Percentiles rank a stretch among this genome's conserved stretches.
Evolutionary conservation across 2,888 invertebrate genomes (phyloP).

Genomic region (Disparrhopalites patrizii): DNA sequence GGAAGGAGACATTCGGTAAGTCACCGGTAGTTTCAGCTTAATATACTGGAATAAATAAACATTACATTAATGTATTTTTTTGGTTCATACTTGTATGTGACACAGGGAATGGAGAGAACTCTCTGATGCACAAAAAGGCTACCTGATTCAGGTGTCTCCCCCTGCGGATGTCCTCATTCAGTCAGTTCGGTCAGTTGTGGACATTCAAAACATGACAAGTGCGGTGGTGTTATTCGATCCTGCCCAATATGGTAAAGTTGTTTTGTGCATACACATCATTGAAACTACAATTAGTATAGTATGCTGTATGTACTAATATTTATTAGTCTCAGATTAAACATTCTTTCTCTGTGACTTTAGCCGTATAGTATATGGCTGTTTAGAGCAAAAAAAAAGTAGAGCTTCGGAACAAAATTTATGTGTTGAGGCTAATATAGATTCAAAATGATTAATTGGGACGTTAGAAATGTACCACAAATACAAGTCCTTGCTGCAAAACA

Average conservation of each 20-base stretch:
- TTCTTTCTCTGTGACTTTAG: no score
- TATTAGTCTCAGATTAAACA: no score
- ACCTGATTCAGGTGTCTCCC: constrained; percentile 76
- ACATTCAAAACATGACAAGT: constrained; percentile 79
- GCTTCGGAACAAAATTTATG: no score
- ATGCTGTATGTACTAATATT: no score
- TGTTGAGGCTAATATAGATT: no score
- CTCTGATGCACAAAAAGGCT: constrained; percentile 65
- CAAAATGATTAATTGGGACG: background rate
- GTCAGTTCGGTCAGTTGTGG: constrained; percentile 73
- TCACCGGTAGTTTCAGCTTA: background rate
- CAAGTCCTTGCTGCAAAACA: constrained; percentile 81
- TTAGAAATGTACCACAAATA: constrained; percentile 90
- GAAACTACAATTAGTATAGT: no score
- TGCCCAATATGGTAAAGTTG: no score
- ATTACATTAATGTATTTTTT: background rate
- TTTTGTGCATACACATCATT: no score
- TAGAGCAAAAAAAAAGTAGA: no score
- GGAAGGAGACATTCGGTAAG: constrained; percentile 64
- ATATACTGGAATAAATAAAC: background rate
- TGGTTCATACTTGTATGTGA: background rate
- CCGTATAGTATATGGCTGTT: no score
- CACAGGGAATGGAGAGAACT: constrained; percentile 70
- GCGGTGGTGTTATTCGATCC: constrained; percentile 89
- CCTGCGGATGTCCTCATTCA: constrained; percentile 82